A percentile compares a stretch with the other conserved stretches of the same genome.
These are phyloP conservation scores for Hestina assimilis DNA, from an alignment of 1,140 invertebrate species.

Conservation along the genomic window DNA sequence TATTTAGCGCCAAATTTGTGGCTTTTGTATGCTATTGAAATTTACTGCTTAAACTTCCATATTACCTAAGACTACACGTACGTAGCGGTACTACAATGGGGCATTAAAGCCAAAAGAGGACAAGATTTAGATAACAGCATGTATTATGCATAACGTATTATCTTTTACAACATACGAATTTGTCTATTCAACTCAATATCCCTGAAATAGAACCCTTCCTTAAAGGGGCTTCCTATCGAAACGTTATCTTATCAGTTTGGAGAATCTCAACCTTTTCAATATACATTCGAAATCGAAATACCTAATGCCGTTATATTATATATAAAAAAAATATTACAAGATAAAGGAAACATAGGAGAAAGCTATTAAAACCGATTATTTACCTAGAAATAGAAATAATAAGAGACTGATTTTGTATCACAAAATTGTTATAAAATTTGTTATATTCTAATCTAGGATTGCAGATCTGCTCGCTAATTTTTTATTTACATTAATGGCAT, in stretches of 20 bases:
- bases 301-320: too few relatives aligned
- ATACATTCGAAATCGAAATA: too few relatives aligned
- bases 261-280: too few relatives aligned
- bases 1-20: slow-evolving; percentile 65
- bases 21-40: slow-evolving; percentile 72
- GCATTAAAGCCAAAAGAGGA: slow-evolving; percentile 30
- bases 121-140: slow-evolving; percentile 28
- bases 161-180: slow-evolving; percentile 23
- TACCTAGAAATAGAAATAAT: too few relatives aligned
- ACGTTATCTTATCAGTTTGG: background rate
- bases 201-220: slow-evolving; percentile 7
- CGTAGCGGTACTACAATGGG: slow-evolving; percentile 29
- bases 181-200: slow-evolving; percentile 23
- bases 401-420: too few relatives aligned
- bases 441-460: too few relatives aligned
- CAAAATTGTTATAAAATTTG: too few relatives aligned
- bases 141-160: slow-evolving; percentile 26
- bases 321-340: background rate
- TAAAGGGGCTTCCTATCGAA: background rate
- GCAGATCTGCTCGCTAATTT: too few relatives aligned
- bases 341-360: too few relatives aligned
- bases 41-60: slow-evolving; percentile 65
- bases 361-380: too few relatives aligned
- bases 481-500: too few relatives aligned
- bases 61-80: slow-evolving; percentile 46